phyloP scores from a whole-genome alignment of 2,888 invertebrate genomes.

The Macropis europaea region DNA sequence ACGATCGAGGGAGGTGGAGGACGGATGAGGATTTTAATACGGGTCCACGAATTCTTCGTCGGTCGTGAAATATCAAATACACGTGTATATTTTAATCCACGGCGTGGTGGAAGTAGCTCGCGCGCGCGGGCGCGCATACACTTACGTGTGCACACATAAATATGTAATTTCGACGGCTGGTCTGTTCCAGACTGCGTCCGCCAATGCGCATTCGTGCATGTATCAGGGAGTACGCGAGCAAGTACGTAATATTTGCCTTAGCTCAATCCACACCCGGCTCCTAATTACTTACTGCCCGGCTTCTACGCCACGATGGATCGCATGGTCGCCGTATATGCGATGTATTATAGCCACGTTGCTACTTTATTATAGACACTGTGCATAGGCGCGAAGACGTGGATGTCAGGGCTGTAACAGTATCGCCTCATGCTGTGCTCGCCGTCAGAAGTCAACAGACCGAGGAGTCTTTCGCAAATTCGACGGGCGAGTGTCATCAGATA shows the following conservation, averaged over 20 bases:
- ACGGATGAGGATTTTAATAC: slow-evolving; percentile 16
- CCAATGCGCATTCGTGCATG: slow-evolving; percentile 62
- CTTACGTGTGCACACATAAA: slow-evolving; percentile 58
- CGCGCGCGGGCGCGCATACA: slow-evolving; percentile 35
- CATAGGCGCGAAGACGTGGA: slow-evolving; percentile 39
- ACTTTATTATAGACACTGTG: slow-evolving; percentile 56
- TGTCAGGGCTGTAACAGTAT: slow-evolving; percentile 21
- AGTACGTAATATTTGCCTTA: slow-evolving; percentile 74
- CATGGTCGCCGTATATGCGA: slow-evolving; percentile 46
- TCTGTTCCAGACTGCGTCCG: slow-evolving; percentile 54
- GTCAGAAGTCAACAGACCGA: background rate
- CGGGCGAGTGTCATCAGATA: too few relatives aligned
- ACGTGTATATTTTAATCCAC: slow-evolving; percentile 35
- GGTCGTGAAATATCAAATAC: slow-evolving; percentile 30
- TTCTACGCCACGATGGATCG: slow-evolving; percentile 61
- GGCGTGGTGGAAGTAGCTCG: slow-evolving; percentile 28
- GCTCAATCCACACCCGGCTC: slow-evolving; percentile 71
- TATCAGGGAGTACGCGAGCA: slow-evolving; percentile 58
- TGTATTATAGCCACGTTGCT: slow-evolving; percentile 50
- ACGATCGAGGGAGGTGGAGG: too few relatives aligned
- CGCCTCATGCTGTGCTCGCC: slow-evolving; percentile 6
- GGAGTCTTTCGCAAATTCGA: too few relatives aligned
- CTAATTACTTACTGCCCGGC: slow-evolving; percentile 73
- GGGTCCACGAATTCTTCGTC: slow-evolving; percentile 6
- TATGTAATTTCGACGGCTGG: slow-evolving; percentile 52